Evolutionary conservation across 2,797 vertebrate genomes (phyloP).

Genomic region (Gastrophryne carolinensis): DNA sequence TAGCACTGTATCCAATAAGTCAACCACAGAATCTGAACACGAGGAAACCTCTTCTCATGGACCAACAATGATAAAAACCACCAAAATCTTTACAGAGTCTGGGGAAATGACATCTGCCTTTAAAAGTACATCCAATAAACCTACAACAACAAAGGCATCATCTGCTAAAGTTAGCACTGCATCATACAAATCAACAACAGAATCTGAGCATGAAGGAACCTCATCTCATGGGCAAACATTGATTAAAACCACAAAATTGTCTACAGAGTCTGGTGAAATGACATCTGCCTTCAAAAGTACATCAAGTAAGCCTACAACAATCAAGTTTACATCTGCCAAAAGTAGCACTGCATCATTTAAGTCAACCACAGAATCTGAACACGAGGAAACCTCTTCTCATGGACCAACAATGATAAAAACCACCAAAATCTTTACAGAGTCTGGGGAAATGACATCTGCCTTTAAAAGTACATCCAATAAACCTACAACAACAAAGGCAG

Average conservation of each 20-base stretch:
- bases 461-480: too few species aligned
- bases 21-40: background rate
- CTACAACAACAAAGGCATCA: background rate
- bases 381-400: background rate
- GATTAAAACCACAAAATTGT: background rate
- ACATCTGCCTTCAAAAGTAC: background rate
- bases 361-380: background rate
- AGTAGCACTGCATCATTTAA: background rate
- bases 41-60: background rate
- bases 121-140: background rate
- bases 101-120: background rate
- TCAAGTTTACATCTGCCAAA: too few species aligned
- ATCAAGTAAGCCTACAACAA: too few species aligned
- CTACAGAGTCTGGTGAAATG: too few species aligned
- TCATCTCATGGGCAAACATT: background rate
- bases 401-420: conserved; percentile 3
- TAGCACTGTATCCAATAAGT: background rate
- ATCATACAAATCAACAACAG: background rate
- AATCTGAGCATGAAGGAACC: background rate
- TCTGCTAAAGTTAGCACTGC: background rate
- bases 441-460: background rate
- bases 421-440: background rate
- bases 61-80: background rate
- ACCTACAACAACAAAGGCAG: too few species aligned
- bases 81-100: background rate